Evolutionary conservation across 2,888 invertebrate genomes (phyloP).

Genomic region (Papilio demoleus): DNA sequence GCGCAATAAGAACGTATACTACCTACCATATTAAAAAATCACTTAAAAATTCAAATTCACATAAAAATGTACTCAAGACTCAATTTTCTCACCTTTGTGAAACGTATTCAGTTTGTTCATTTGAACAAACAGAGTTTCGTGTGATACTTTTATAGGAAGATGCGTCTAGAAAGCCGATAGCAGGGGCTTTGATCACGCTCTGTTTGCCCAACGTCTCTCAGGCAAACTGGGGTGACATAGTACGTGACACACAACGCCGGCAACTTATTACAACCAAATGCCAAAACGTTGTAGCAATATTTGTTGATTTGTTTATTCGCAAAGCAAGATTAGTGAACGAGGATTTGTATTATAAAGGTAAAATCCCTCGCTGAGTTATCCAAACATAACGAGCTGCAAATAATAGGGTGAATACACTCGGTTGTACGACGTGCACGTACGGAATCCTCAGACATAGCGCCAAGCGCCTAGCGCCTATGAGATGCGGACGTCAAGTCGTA

Average conservation of each 20-base stretch:
- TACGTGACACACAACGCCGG: conserved; percentile 51
- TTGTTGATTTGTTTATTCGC: conserved; percentile 47
- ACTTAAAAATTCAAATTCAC: neutral
- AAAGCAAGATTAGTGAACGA: conserved; percentile 43
- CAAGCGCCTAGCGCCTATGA: conserved; percentile 26
- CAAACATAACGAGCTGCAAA: conserved; percentile 38
- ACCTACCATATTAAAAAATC: neutral
- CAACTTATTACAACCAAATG: conserved; percentile 54
- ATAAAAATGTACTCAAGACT: conserved; percentile 27
- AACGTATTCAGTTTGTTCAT: conserved; percentile 30
- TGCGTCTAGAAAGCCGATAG: conserved; percentile 50
- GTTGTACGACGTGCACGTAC: conserved; percentile 13
- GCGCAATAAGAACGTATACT: neutral
- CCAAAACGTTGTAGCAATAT: conserved; percentile 45
- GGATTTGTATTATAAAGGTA: conserved; percentile 40
- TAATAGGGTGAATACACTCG: conserved; percentile 33
- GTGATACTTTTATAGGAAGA: conserved; percentile 39
- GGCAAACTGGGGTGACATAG: conserved; percentile 50
- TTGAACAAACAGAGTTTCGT: conserved; percentile 39
- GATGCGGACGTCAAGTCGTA: conserved; percentile 36
- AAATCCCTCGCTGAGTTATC: conserved; percentile 39
- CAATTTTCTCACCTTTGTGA: conserved; percentile 18
- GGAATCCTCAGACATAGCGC: conserved; percentile 26
- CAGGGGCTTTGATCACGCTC: conserved; percentile 56
- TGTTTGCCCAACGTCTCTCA: conserved; percentile 58